A percentile compares a stretch with the other conserved stretches of the same genome.
These are phyloP conservation scores for Cynodonichthys magdalenae DNA, from an alignment of 2,797 vertebrate genomes.

Conservation along the genomic window DNA sequence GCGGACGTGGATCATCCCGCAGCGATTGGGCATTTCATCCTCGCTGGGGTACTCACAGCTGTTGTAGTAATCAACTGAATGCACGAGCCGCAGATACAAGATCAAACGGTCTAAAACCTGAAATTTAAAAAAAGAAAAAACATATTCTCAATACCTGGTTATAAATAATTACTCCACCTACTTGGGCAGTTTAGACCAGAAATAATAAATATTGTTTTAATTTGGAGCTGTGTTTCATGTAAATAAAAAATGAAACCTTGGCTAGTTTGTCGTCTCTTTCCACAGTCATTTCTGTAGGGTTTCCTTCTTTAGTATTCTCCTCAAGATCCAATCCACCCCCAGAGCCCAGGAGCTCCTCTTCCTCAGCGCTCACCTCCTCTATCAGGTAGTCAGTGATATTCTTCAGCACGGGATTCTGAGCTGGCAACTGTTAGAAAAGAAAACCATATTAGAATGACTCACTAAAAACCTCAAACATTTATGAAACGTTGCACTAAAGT, in stretches of 20 bases:
- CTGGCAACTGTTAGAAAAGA: slow-evolving; percentile 68
- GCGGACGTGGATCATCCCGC: slow-evolving; percentile 92
- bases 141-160: background rate
- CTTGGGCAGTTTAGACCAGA: background rate
- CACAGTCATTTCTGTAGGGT: slow-evolving; percentile 88
- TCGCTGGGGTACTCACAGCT: slow-evolving; percentile 94
- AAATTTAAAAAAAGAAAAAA: background rate
- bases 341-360: slow-evolving; percentile 91
- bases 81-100: slow-evolving; percentile 90
- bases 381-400: slow-evolving; percentile 96
- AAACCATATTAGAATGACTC: background rate
- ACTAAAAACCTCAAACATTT: background rate
- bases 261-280: slow-evolving; percentile 92
- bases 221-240: background rate
- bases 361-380: slow-evolving; percentile 93
- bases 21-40: slow-evolving; percentile 96
- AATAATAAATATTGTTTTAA: background rate
- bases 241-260: slow-evolving; percentile 77
- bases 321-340: slow-evolving; percentile 82
- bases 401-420: slow-evolving; percentile 92
- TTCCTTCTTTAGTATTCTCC: slow-evolving; percentile 87
- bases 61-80: slow-evolving; percentile 95
- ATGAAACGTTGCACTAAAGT: background rate
- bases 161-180: background rate
- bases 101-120: slow-evolving; percentile 92